Conservation (phyloP, 2,113 vertebrate genomes). For the Lepisosteus osseus region DNA sequence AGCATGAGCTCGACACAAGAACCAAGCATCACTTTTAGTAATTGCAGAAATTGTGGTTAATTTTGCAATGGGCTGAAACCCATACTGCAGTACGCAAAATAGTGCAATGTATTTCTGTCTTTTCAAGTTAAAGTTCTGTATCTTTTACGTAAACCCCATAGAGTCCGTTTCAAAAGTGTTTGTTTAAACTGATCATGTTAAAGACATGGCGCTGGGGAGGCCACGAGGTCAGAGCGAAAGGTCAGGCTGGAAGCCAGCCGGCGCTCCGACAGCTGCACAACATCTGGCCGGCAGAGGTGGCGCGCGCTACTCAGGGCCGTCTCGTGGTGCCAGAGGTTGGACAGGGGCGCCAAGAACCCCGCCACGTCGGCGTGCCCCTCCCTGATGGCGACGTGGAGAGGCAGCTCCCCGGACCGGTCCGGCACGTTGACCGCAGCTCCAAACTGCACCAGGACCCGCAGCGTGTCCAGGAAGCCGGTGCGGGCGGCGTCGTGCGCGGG, state of each 20-base stretch:
- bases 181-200: too few relatives aligned
- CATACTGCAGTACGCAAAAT: too few relatives aligned
- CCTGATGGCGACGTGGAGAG: constrained; percentile 76
- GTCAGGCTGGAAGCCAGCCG: constrained; percentile 9
- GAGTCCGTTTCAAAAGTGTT: too few relatives aligned
- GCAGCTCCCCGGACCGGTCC: constrained; percentile 68
- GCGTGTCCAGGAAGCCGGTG: constrained; percentile 80
- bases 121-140: too few relatives aligned
- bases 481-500: constrained; percentile 81
- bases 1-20: too few relatives aligned
- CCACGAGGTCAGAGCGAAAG: too few relatives aligned
- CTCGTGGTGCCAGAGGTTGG: constrained; percentile 71
- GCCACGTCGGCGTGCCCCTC: constrained; percentile 74
- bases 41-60: too few relatives aligned
- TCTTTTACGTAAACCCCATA: too few relatives aligned
- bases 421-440: constrained; percentile 75
- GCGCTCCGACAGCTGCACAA: constrained; percentile 54
- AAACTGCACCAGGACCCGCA: constrained; percentile 73
- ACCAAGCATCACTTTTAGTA: too few relatives aligned
- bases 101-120: too few relatives aligned
- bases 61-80: too few relatives aligned
- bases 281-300: constrained; percentile 46
- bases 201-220: too few relatives aligned
- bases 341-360: constrained; percentile 69
- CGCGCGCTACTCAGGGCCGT: constrained; percentile 72